Evolutionary conservation across 2,888 invertebrate genomes (phyloP).

Genomic region (Heliconius sara): DNA sequence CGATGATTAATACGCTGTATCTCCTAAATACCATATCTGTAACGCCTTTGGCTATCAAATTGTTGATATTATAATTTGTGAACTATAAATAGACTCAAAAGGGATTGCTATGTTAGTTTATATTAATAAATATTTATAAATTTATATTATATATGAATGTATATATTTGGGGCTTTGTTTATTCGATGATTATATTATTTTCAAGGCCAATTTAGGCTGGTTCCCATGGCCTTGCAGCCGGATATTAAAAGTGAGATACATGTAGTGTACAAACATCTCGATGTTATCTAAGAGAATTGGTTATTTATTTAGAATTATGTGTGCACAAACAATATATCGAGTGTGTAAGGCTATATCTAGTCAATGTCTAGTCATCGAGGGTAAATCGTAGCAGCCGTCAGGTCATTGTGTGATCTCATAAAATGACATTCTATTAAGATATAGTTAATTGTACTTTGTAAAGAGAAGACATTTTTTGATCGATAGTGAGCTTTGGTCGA

Average conservation of each 20-base stretch:
- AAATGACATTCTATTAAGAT: constrained; percentile 27
- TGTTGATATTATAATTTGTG: constrained; percentile 2
- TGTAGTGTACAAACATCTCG: not conserved
- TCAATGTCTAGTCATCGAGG: constrained; percentile 42
- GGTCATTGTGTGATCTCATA: constrained; percentile 33
- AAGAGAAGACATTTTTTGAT: not conserved
- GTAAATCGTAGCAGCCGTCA: constrained; percentile 16
- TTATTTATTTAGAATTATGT: constrained; percentile 30
- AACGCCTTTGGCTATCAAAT: not conserved
- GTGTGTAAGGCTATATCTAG: constrained; percentile 30
- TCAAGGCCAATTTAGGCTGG: constrained; percentile 5
- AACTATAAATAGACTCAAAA: not conserved
- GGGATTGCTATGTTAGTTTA: constrained; percentile 14
- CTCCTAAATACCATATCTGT: not conserved
- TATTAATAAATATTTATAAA: not conserved
- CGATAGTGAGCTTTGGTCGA: not conserved
- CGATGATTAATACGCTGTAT: constrained; percentile 55
- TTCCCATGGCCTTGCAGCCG: constrained; percentile 7
- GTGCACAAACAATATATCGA: constrained; percentile 37
- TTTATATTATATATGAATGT: not conserved
- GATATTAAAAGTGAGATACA: not conserved
- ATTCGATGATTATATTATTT: not conserved
- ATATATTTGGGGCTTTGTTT: not conserved
- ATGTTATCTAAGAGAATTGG: not conserved
- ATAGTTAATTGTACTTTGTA: constrained; percentile 8